These are phyloP conservation scores for Helicolenus hilgendorfi DNA, from an alignment of 2,797 vertebrate species.

Conservation along the genomic window DNA sequence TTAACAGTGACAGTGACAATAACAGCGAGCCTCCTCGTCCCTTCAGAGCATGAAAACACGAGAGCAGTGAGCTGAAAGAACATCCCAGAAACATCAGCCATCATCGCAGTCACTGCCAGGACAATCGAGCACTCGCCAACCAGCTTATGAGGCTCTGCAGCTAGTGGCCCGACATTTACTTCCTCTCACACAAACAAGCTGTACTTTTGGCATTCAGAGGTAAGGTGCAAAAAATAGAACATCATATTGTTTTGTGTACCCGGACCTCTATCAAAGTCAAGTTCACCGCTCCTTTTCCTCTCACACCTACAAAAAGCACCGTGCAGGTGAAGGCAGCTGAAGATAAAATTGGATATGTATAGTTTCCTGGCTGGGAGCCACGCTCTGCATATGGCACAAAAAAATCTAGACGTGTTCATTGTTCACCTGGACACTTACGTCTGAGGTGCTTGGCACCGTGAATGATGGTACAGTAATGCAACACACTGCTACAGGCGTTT, in stretches of 20 bases:
- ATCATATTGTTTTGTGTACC: constrained; percentile 55
- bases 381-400: constrained; percentile 3
- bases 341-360: constrained; percentile 50
- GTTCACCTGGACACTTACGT: constrained; percentile 55
- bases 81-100: constrained; percentile 19
- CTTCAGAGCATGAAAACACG: constrained; percentile 23
- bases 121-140: not conserved
- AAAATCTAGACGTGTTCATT: constrained; percentile 11
- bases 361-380: constrained; percentile 37
- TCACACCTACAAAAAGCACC: not conserved
- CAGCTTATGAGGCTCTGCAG: not conserved
- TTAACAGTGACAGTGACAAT: constrained; percentile 45
- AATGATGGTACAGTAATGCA: constrained; percentile 33
- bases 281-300: constrained; percentile 33
- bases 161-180: constrained; percentile 27
- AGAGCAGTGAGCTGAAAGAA: constrained; percentile 53
- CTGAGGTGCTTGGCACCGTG: constrained; percentile 13
- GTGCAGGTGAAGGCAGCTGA: constrained; percentile 12
- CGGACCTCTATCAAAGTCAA: constrained; percentile 46
- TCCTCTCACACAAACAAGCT: constrained; percentile 26
- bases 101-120: not conserved
- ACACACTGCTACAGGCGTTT: constrained; percentile 35
- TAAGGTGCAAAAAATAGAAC: constrained; percentile 62
- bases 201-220: constrained; percentile 24
- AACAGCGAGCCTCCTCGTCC: not conserved